A percentile compares a stretch with the other conserved stretches of the same genome.
Conservation (phyloP, 2,888 invertebrate genomes). For the Hecatera dysodea region DNA sequence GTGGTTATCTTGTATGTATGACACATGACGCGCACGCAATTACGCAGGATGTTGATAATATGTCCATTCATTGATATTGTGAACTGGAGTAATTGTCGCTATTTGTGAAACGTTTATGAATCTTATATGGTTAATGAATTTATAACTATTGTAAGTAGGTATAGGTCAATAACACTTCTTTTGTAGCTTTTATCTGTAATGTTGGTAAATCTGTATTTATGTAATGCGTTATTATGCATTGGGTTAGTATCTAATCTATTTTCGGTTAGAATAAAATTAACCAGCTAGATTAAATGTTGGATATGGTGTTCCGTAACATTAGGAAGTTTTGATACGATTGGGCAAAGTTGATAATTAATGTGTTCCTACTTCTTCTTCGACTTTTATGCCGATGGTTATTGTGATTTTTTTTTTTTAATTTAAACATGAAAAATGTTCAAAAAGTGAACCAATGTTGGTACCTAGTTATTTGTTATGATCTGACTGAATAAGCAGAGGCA, state of each 20-base stretch:
- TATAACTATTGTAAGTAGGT: slow-evolving; percentile 55
- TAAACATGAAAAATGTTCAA: too few relatives aligned
- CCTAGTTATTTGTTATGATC: slow-evolving; percentile 1
- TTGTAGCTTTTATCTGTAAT: slow-evolving; percentile 28
- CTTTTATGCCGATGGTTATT: too few relatives aligned
- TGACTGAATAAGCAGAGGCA: slow-evolving; percentile 1
- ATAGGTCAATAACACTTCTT: slow-evolving; percentile 51
- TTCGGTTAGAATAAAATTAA: neutral
- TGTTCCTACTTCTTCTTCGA: too few relatives aligned
- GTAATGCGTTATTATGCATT: too few relatives aligned
- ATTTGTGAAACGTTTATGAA: slow-evolving; percentile 73
- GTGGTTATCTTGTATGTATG: slow-evolving; percentile 59
- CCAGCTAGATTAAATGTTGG: too few relatives aligned
- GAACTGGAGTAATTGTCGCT: slow-evolving; percentile 76
- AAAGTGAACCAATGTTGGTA: too few relatives aligned
- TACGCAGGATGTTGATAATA: slow-evolving; percentile 86
- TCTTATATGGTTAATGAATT: slow-evolving; percentile 53
- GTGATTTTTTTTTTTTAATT: too few relatives aligned
- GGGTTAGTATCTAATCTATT: neutral
- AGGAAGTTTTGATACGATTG: too few relatives aligned
- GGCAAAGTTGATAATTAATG: too few relatives aligned
- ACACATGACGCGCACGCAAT: slow-evolving; percentile 79
- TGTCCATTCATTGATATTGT: slow-evolving; percentile 80
- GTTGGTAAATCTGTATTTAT: neutral
- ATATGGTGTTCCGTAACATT: too few relatives aligned